phyloP scores from a whole-genome alignment of 2,888 invertebrate species.

The Opisthograptis luteolata region DNA sequence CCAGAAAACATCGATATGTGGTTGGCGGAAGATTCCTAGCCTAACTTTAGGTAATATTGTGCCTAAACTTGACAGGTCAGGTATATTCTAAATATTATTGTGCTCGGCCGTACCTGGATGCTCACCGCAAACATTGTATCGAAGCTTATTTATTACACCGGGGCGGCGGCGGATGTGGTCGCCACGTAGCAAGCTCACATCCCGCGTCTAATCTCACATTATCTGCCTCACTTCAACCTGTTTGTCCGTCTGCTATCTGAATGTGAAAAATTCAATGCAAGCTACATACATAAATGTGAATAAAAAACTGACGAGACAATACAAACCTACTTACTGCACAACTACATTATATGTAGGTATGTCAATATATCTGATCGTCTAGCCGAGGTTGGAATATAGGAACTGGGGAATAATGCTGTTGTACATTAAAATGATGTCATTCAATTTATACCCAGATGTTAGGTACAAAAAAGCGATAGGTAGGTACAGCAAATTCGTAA shows the following conservation, averaged over 20 bases:
- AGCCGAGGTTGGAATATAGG: slow-evolving; percentile 29
- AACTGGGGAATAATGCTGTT: slow-evolving; percentile 19
- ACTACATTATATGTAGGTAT: too few relatives aligned
- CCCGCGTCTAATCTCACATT: slow-evolving; percentile 60
- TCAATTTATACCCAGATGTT: too few relatives aligned
- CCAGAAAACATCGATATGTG: too few relatives aligned
- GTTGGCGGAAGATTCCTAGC: too few relatives aligned
- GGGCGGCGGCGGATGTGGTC: slow-evolving; percentile 39
- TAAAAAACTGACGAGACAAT: slow-evolving; percentile 24
- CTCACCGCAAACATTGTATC: slow-evolving; percentile 47
- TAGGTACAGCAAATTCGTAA: too few relatives aligned
- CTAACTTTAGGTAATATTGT: too few relatives aligned
- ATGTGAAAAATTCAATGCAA: slow-evolving; percentile 33
- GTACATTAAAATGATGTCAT: slow-evolving; percentile 16
- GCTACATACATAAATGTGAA: slow-evolving; percentile 22
- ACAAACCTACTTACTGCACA: slow-evolving; percentile 25
- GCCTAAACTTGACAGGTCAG: too few relatives aligned
- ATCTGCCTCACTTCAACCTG: slow-evolving; percentile 59
- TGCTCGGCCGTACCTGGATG: neutral
- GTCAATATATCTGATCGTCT: slow-evolving; percentile 34
- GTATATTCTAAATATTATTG: too few relatives aligned
- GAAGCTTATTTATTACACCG: slow-evolving; percentile 58
- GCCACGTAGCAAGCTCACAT: slow-evolving; percentile 42
- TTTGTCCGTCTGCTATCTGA: slow-evolving; percentile 57
- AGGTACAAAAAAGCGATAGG: too few relatives aligned